A percentile compares a stretch with the other conserved stretches of the same genome.
Evolutionary conservation across 1,140 invertebrate genomes (phyloP).

Genomic region (Dryas iulia): DNA sequence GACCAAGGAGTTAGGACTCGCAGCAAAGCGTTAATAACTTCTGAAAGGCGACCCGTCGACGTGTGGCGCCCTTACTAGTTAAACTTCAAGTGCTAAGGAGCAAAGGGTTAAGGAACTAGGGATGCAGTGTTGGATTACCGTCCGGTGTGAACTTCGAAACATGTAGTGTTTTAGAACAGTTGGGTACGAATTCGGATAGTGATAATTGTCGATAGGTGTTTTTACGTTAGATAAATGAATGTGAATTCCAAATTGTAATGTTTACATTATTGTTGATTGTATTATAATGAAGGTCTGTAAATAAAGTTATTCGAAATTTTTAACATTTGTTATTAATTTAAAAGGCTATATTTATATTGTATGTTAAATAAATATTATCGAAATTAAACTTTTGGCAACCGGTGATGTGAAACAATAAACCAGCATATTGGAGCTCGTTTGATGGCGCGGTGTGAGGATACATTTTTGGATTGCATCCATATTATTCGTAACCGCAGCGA

Average conservation of each 20-base stretch:
- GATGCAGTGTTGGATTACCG: conserved; percentile 42
- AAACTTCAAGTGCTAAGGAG: background rate
- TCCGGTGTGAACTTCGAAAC: conserved; percentile 40
- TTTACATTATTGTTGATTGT: conserved; percentile 77
- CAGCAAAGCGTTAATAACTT: conserved; percentile 71
- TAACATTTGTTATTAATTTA: conserved; percentile 37
- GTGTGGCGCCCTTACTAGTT: conserved; percentile 83
- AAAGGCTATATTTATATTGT: conserved; percentile 14
- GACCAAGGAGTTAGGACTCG: conserved; percentile 66
- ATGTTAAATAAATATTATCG: conserved; percentile 34
- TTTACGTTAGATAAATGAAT: conserved; percentile 75
- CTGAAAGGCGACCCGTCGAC: conserved; percentile 74
- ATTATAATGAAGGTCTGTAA: conserved; percentile 77
- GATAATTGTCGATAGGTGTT: conserved; percentile 66
- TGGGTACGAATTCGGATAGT: conserved; percentile 59
- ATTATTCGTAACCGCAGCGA: conserved; percentile 59
- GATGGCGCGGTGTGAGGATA: conserved; percentile 50
- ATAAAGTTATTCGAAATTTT: conserved; percentile 78
- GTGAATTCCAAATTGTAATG: conserved; percentile 71
- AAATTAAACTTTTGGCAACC: conserved; percentile 54
- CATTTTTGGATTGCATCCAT: conserved; percentile 72
- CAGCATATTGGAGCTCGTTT: conserved; percentile 48
- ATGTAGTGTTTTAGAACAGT: conserved; percentile 39
- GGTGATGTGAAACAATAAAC: conserved; percentile 52
- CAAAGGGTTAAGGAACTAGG: background rate